Conservation (phyloP, 2,888 invertebrate genomes). For the Macaria liturata region DNA sequence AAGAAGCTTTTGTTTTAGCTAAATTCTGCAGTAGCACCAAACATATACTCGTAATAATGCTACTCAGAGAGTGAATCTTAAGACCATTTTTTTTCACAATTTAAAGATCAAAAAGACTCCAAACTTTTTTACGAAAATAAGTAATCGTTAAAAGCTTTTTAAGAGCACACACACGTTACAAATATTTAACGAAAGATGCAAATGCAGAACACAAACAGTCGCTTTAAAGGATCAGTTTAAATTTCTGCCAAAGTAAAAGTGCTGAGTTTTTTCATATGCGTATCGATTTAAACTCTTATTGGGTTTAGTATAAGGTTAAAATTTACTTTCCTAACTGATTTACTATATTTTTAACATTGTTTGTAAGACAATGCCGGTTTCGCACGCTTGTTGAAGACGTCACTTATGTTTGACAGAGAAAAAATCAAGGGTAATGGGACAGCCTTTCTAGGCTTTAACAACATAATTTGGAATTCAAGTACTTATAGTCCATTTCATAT, state of each 20-base stretch:
- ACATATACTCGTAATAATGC: no score
- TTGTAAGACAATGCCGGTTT: conserved; percentile 25
- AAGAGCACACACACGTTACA: conserved; percentile 31
- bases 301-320: conserved; percentile 1
- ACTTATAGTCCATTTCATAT: no score
- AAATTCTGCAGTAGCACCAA: no score
- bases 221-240: conserved; percentile 17
- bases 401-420: conserved; percentile 22
- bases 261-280: not conserved
- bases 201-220: conserved; percentile 22
- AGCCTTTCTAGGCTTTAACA: not conserved
- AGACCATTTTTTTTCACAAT: not conserved
- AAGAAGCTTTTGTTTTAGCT: no score
- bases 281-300: not conserved
- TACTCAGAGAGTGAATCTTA: no score
- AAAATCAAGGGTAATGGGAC: conserved; percentile 13
- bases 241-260: not conserved
- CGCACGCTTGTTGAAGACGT: conserved; percentile 35
- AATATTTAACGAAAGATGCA: conserved; percentile 40
- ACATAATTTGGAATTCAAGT: not conserved
- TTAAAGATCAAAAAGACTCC: conserved; percentile 3
- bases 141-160: conserved; percentile 21
- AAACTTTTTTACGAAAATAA: conserved; percentile 1
- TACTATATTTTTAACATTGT: no score
- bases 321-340: conserved; percentile 1